Percentiles rank a stretch among this genome's conserved stretches.
phyloP scores from a whole-genome alignment of 37 sponge, comb jelly and placozoan genomes.

The Ephydatia muelleri region DNA sequence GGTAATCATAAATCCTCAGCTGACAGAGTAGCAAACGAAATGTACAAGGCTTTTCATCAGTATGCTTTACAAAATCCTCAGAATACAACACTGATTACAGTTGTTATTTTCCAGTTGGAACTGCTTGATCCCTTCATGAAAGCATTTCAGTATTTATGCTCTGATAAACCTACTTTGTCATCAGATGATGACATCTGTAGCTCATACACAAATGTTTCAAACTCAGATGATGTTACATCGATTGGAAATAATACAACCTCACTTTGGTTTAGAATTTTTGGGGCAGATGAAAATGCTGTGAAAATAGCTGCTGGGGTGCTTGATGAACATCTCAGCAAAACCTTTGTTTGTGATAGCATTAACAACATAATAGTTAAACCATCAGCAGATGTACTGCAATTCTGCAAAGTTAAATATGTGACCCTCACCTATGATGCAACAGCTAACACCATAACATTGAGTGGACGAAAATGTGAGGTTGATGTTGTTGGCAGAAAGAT shows the following conservation, averaged over 20 bases:
- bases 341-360: neutral
- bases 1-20: constrained; percentile 27
- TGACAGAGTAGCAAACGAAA: constrained; percentile 31
- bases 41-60: constrained; percentile 36
- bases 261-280: neutral
- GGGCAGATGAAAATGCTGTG: neutral
- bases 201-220: neutral
- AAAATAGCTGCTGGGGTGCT: neutral
- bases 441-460: neutral
- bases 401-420: neutral
- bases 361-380: neutral
- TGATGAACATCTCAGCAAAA: neutral
- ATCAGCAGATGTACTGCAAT: neutral
- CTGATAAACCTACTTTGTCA: neutral
- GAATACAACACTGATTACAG: neutral
- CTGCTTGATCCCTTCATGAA: constrained; percentile 14
- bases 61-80: constrained; percentile 12
- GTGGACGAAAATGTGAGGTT: neutral
- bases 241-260: neutral
- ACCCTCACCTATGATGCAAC: neutral
- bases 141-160: neutral
- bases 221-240: neutral
- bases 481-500: neutral
- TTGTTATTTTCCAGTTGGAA: constrained; percentile 30
- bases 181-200: neutral